phyloP scores from a whole-genome alignment of 2,797 vertebrate genomes.

The Chaunax sp. region DNA sequence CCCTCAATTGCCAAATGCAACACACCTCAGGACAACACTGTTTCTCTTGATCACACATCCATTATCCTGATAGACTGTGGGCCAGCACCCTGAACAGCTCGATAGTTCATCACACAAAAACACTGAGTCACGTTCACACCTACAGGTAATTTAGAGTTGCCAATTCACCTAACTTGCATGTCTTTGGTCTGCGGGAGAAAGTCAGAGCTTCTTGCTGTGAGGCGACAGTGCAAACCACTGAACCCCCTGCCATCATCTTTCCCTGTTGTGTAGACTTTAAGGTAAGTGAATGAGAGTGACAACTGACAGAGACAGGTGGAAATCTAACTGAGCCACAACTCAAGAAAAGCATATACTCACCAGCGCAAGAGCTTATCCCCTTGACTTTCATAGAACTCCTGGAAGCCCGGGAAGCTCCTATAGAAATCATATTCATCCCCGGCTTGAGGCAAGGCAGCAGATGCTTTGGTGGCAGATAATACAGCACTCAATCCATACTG shows the following conservation, averaged over 20 bases:
- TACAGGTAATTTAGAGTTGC: no score
- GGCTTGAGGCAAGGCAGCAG: slow-evolving; percentile 87
- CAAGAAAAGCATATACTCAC: slow-evolving; percentile 74
- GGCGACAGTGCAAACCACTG: no score
- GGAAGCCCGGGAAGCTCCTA: slow-evolving; percentile 93
- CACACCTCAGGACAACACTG: neutral
- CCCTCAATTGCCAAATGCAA: neutral
- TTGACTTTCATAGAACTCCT: slow-evolving; percentile 89
- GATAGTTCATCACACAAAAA: no score
- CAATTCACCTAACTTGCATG: no score
- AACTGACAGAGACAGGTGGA: neutral
- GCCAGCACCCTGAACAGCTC: no score
- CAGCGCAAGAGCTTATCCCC: slow-evolving; percentile 88
- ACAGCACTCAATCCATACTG: slow-evolving; percentile 90
- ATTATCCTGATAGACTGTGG: no score
- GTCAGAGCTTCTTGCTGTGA: no score
- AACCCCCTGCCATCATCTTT: no score
- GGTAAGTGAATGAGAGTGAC: neutral
- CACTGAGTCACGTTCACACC: no score
- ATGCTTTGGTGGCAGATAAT: slow-evolving; percentile 91
- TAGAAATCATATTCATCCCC: slow-evolving; percentile 98
- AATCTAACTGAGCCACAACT: neutral
- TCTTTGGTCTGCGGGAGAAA: no score
- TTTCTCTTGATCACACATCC: no score
- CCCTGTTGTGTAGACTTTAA: neutral